These are phyloP conservation scores for Hybognathus amarus DNA, from an alignment of 2,797 vertebrate genomes.

Conservation along the genomic window DNA sequence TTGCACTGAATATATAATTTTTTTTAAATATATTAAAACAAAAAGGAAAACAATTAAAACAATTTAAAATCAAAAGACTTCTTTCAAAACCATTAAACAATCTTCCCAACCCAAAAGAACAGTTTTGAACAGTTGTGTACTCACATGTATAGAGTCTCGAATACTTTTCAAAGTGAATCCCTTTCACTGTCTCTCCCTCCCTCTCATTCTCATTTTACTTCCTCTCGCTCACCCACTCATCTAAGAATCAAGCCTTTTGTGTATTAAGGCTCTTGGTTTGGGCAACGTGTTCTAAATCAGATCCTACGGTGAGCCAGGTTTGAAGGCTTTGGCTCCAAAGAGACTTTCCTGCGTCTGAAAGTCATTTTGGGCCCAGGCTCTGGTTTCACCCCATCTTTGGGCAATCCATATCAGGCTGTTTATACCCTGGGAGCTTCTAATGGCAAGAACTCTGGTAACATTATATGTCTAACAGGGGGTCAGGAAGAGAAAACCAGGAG, in stretches of 20 bases:
- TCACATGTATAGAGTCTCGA: no score
- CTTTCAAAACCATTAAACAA: not conserved
- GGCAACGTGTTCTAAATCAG: constrained; percentile 51
- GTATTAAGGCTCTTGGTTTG: constrained; percentile 25
- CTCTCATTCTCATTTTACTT: not conserved
- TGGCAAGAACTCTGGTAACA: constrained; percentile 95
- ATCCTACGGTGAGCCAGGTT: constrained; percentile 36
- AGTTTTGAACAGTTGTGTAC: not conserved
- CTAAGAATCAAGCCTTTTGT: constrained; percentile 47
- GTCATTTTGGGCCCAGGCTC: constrained; percentile 77
- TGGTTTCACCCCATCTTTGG: constrained; percentile 85
- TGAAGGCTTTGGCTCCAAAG: constrained; percentile 55
- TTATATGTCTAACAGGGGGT: constrained; percentile 88
- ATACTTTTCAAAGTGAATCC: not conserved
- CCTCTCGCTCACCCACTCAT: constrained; percentile 16
- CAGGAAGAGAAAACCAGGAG: constrained; percentile 61
- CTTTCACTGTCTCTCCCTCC: not conserved
- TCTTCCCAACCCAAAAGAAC: not conserved
- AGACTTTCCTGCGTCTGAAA: constrained; percentile 68
- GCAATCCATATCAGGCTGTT: constrained; percentile 94
- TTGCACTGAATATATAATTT: no score
- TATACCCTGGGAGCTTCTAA: constrained; percentile 92
- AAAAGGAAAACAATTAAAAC: no score
- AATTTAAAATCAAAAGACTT: no score
- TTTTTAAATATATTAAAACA: no score